A percentile compares a stretch with the other conserved stretches of the same genome.
These are phyloP conservation scores for Coilia nasus DNA, from an alignment of 2,797 vertebrate genomes.

Conservation along the genomic window DNA sequence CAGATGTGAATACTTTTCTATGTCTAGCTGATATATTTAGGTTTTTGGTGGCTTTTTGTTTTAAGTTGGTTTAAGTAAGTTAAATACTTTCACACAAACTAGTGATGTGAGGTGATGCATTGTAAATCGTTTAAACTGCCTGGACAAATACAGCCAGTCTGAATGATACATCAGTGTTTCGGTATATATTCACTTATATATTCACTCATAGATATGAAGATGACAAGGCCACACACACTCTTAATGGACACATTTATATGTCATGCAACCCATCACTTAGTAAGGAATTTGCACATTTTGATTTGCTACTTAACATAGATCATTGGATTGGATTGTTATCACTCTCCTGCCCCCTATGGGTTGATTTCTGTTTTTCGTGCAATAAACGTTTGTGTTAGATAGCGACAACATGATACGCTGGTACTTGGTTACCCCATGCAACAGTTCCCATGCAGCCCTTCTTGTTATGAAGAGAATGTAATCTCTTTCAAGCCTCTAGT, in stretches of 20 bases:
- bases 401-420: background rate
- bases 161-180: background rate
- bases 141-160: background rate
- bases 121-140: background rate
- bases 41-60: background rate
- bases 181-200: too few relatives aligned
- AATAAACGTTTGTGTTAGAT: background rate
- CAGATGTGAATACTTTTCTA: background rate
- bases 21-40: background rate
- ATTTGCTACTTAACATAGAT: background rate
- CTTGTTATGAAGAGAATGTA: background rate
- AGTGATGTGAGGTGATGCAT: background rate
- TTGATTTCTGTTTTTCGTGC: slow-evolving; percentile 3
- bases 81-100: background rate
- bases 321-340: slow-evolving; percentile 18
- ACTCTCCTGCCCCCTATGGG: slow-evolving; percentile 55
- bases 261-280: background rate
- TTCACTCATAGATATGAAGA: background rate
- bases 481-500: slow-evolving; percentile 11
- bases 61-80: background rate
- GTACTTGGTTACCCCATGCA: background rate
- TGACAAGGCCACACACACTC: background rate
- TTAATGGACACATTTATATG: background rate
- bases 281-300: background rate
- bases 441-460: background rate